Evolutionary conservation across 2,888 invertebrate species (phyloP).

Genomic region (Taenaris catops): DNA sequence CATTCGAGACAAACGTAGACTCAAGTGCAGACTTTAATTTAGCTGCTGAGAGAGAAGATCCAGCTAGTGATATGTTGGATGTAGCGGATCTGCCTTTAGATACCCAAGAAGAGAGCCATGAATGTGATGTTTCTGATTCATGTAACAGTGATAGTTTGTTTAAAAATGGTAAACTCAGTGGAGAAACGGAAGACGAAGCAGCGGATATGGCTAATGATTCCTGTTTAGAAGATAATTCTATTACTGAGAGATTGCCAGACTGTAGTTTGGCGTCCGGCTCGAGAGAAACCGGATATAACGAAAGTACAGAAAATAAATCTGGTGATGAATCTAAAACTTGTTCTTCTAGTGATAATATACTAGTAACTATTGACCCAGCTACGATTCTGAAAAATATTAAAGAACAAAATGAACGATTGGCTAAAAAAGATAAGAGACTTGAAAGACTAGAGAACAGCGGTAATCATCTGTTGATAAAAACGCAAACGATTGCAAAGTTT

Average conservation of each 20-base stretch:
- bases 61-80: constrained; percentile 65
- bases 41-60: constrained; percentile 64
- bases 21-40: constrained; percentile 65
- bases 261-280: background rate
- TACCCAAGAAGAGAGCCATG: constrained; percentile 52
- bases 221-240: constrained; percentile 34
- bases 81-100: constrained; percentile 69
- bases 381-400: constrained; percentile 5
- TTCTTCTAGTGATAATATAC: background rate
- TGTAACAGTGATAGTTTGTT: constrained; percentile 43
- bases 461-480: constrained; percentile 4
- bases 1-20: constrained; percentile 56
- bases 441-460: constrained; percentile 6
- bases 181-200: constrained; percentile 62
- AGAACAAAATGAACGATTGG: constrained; percentile 7
- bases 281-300: background rate
- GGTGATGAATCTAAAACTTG: background rate
- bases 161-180: constrained; percentile 43
- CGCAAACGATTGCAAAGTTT: constrained; percentile 1
- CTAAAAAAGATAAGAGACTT: constrained; percentile 8
- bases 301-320: background rate
- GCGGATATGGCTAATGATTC: constrained; percentile 52
- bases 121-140: constrained; percentile 39
- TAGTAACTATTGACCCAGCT: constrained; percentile 1
- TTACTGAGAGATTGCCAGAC: constrained; percentile 13